These are phyloP conservation scores for Danio kyathit DNA, from an alignment of 2,797 vertebrate genomes.

Conservation along the genomic window DNA sequence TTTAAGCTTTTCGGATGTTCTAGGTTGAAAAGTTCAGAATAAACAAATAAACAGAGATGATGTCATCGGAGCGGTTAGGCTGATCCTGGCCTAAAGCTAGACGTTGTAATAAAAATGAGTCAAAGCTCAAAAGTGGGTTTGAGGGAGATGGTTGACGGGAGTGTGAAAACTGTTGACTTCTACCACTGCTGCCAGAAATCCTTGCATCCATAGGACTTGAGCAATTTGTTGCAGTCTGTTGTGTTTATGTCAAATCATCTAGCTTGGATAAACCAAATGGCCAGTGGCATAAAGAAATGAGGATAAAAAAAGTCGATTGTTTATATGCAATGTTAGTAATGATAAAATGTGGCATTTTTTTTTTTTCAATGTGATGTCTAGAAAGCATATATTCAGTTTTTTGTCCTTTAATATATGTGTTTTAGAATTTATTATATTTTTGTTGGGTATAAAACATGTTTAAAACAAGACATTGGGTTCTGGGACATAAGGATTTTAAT, in stretches of 20 bases:
- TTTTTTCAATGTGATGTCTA: background rate
- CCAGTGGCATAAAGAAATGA: slow-evolving; percentile 1
- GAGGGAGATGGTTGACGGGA: slow-evolving; percentile 11
- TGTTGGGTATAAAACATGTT: background rate
- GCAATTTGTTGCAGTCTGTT: slow-evolving; percentile 36
- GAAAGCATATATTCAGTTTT: background rate
- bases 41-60: slow-evolving; percentile 39
- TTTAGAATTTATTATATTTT: background rate
- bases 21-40: slow-evolving; percentile 27
- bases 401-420: background rate
- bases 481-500: too few relatives aligned
- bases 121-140: slow-evolving; percentile 28
- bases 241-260: slow-evolving; percentile 17
- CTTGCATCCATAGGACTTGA: slow-evolving; percentile 5
- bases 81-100: slow-evolving; percentile 28
- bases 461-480: too few relatives aligned
- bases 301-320: background rate
- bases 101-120: slow-evolving; percentile 21
- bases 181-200: slow-evolving; percentile 27
- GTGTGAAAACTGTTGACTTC: slow-evolving; percentile 38
- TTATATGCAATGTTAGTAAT: background rate
- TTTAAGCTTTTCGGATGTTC: slow-evolving; percentile 34
- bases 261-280: slow-evolving; percentile 1
- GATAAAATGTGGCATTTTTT: background rate
- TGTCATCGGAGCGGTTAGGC: slow-evolving; percentile 8